Evolutionary conservation across 2,888 invertebrate species (phyloP).

Genomic region (Chrysolina haemoptera): DNA sequence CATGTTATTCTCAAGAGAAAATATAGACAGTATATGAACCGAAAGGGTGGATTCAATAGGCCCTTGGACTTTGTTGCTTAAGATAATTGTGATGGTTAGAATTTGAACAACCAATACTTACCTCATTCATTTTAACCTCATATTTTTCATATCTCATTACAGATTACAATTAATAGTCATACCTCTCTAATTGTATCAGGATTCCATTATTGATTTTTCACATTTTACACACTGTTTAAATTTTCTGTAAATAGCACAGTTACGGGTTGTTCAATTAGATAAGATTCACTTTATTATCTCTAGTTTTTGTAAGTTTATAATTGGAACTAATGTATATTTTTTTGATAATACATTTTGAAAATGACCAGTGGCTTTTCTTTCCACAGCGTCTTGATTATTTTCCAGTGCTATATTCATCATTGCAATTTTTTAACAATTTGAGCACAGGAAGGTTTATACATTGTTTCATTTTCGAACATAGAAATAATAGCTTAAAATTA

Average conservation of each 20-base stretch:
- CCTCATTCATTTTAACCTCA: slow-evolving; percentile 43
- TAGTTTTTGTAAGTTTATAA: slow-evolving; percentile 33
- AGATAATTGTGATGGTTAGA: slow-evolving; percentile 45
- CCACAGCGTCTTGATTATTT: no score
- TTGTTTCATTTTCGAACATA: no score
- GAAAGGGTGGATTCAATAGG: slow-evolving; percentile 98
- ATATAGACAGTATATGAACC: slow-evolving; percentile 99
- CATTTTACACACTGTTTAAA: slow-evolving; percentile 53
- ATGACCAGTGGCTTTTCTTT: neutral
- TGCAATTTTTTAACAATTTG: no score
- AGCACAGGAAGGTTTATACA: no score
- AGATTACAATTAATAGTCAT: slow-evolving; percentile 38
- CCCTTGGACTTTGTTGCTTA: slow-evolving; percentile 96
- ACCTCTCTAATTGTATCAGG: slow-evolving; percentile 49
- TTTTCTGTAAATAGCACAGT: slow-evolving; percentile 51
- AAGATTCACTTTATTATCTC: slow-evolving; percentile 29
- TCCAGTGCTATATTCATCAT: no score
- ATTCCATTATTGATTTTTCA: slow-evolving; percentile 33
- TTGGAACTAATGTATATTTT: slow-evolving; percentile 46
- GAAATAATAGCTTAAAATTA: no score
- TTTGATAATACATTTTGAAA: slow-evolving; percentile 41
- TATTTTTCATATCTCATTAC: slow-evolving; percentile 25
- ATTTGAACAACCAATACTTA: slow-evolving; percentile 57
- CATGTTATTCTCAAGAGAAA: slow-evolving; percentile 96
- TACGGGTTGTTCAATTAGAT: slow-evolving; percentile 54